These are phyloP conservation scores for Drosophila neotestacea DNA, from an alignment of 2,888 invertebrate species.

Conservation along the genomic window DNA sequence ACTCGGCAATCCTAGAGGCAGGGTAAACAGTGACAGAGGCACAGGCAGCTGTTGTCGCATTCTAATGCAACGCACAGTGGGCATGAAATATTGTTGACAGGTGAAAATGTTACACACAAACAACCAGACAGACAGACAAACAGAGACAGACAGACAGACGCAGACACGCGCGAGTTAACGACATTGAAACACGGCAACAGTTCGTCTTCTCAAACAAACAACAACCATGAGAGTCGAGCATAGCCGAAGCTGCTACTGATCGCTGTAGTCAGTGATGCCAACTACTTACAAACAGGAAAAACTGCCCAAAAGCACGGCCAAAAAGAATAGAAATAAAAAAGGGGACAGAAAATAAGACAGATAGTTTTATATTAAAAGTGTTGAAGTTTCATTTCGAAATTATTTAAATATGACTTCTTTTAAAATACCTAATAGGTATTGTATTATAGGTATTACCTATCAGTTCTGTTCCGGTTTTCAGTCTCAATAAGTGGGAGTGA, in stretches of 20 bases:
- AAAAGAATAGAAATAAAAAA: no score
- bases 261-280: not conserved
- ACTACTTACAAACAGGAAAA: no score
- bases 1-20: conserved; percentile 24
- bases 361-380: no score
- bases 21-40: not conserved
- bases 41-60: conserved; percentile 70
- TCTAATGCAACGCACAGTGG: conserved; percentile 76
- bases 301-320: no score
- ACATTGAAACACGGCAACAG: conserved; percentile 52
- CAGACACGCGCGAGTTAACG: conserved; percentile 64
- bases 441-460: no score
- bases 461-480: no score
- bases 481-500: no score
- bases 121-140: conserved; percentile 15
- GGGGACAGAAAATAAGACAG: no score
- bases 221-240: conserved; percentile 3
- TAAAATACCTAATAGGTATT: no score
- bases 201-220: not conserved
- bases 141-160: conserved; percentile 26
- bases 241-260: conserved; percentile 28
- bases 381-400: no score
- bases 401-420: no score
- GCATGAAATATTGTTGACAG: conserved; percentile 80
- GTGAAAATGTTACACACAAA: conserved; percentile 61